Evolutionary conservation across 2,888 invertebrate genomes (phyloP), one percentile per base, ranked within the genome.

Genomic region (Micoletzkya japonica): DNA sequence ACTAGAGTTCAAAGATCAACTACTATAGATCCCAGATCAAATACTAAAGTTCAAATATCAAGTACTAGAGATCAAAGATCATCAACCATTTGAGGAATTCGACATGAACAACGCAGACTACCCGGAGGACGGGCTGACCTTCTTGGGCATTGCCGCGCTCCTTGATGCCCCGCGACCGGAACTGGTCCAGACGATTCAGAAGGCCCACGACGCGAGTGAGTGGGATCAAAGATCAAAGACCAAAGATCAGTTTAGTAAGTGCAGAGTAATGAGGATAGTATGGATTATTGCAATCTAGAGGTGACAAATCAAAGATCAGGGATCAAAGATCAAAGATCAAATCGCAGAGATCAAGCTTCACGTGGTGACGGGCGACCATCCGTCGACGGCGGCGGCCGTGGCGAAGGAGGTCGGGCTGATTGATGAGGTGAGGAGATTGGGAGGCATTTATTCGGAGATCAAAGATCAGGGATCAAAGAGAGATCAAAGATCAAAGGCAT

Each of bases 361-460:
- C 60, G 69, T 74, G 54, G 70, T 74, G 1, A 74, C 74, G 4
- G 74, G 74, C 4, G 74, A 74, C 57, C 74, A 74, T 70, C 74
- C 69, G 2, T 59, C 66, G 1, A 72, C 74, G 24, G 74, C 74
- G 24, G 69, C 72, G n/a, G 72, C 72, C 17, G 57, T 72, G n/a
- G 72, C 72, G 1, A 56, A 64, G 10, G 64, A 72, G n/a, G 61
- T 70, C 44, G 64, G 69, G 0, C 39, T 72, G 17, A 64, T 70
- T 30, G 73, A 74, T 54, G 72, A 60, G 49, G 72, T 69, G 14
- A 44, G n/a, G n/a, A n/a, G n/a, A n/a, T n/a, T n/a, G n/a, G n/a
- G n/a, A 36, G 28, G 54, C 14, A 10, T n/a, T 68, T 66, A 68
- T 28, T 17, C n/a, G 6, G 34, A 69, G 20, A n/a, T n/a, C n/a